These are phyloP conservation scores for Allochrocebus solatus DNA, from an alignment of 2,797 vertebrate species.

Conservation along the genomic window DNA sequence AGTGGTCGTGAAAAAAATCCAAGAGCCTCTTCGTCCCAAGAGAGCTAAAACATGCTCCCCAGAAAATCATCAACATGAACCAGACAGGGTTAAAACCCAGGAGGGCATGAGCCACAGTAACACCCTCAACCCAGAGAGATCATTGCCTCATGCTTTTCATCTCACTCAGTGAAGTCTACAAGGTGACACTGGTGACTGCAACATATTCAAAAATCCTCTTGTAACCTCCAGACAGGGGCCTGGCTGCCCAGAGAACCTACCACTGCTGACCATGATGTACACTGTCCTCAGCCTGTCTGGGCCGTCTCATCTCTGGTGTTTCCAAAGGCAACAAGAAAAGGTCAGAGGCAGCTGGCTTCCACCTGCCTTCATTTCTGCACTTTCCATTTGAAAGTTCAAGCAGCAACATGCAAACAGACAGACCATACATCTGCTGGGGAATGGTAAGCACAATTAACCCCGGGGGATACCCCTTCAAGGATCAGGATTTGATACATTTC, in stretches of 20 bases:
- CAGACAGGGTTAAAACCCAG: too few relatives aligned
- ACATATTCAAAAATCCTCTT: background rate
- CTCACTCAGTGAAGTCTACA: too few relatives aligned
- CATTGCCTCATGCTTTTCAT: too few relatives aligned
- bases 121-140: too few relatives aligned
- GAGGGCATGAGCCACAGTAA: too few relatives aligned
- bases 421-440: background rate
- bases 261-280: background rate
- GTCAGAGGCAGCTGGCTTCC: background rate
- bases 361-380: background rate
- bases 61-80: too few relatives aligned
- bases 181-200: too few relatives aligned
- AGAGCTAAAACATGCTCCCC: too few relatives aligned
- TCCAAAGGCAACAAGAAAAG: background rate
- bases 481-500: background rate
- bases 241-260: background rate
- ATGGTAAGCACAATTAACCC: background rate
- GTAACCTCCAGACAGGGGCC: background rate
- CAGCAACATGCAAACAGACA: background rate
- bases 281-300: background rate
- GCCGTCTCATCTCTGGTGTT: background rate
- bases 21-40: too few relatives aligned
- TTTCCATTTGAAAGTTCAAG: background rate
- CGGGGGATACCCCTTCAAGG: background rate
- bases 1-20: too few relatives aligned